Evolutionary conservation across 2,888 invertebrate species (phyloP).

Genomic region (Cheilosia pagana): DNA sequence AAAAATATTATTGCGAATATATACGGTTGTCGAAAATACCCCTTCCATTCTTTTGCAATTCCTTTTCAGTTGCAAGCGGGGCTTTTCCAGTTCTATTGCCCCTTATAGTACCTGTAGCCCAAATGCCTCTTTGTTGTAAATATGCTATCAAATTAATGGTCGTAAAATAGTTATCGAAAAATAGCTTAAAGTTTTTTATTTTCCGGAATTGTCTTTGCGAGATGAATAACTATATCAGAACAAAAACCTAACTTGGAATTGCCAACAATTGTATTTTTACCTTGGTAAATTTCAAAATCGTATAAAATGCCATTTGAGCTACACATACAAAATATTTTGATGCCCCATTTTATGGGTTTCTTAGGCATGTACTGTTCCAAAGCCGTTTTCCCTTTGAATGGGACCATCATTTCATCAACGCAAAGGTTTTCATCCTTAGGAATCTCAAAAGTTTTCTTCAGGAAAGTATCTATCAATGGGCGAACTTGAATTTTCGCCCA

Average conservation of each 20-base stretch:
- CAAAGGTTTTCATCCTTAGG: too few relatives aligned
- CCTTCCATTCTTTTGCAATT: conserved; percentile 16
- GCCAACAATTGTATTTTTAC: conserved; percentile 10
- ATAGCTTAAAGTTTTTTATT: background rate
- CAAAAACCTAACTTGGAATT: conserved; percentile 23
- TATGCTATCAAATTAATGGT: too few relatives aligned
- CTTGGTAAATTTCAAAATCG: conserved; percentile 20
- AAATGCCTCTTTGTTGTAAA: too few relatives aligned
- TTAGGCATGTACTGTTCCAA: conserved; percentile 23
- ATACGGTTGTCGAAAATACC: conserved; percentile 37
- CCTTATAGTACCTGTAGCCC: too few relatives aligned
- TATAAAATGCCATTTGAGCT: conserved; percentile 12
- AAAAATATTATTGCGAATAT: conserved; percentile 5
- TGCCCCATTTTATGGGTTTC: conserved; percentile 31
- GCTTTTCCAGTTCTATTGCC: too few relatives aligned
- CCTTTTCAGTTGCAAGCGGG: conserved; percentile 12
- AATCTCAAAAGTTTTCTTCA: too few relatives aligned
- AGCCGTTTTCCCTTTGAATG: too few relatives aligned
- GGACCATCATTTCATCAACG: conserved; percentile 44
- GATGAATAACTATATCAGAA: conserved; percentile 10
- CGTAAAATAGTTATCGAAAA: conserved; percentile 19
- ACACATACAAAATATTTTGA: conserved; percentile 26
- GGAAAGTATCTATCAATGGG: too few relatives aligned
- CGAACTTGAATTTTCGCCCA: background rate
- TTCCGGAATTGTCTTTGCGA: conserved; percentile 7